A percentile compares a stretch with the other conserved stretches of the same genome.
Evolutionary conservation across 2,888 invertebrate genomes (phyloP).

Genomic region (Eupelmus urozonus): DNA sequence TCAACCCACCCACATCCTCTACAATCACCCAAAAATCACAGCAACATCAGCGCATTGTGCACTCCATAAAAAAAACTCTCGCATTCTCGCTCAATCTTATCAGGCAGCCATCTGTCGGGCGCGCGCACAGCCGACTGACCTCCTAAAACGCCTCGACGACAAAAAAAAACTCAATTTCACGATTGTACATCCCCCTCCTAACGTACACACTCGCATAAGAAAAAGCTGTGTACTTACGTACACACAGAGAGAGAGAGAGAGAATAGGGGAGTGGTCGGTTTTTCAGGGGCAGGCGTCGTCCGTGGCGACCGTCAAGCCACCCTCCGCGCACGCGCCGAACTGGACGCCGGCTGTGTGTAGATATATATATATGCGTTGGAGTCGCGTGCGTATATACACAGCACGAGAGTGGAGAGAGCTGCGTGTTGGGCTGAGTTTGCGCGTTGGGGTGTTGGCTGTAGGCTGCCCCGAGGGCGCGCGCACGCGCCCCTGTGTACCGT

Average conservation of each 20-base stretch:
- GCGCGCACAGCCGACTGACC: slow-evolving; percentile 44
- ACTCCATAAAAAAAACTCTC: slow-evolving; percentile 9
- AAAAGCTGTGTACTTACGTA: neutral
- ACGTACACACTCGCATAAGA: neutral
- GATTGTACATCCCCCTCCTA: neutral
- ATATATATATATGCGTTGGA: neutral
- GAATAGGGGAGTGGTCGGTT: slow-evolving; percentile 20
- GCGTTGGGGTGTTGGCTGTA: neutral
- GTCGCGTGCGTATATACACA: neutral
- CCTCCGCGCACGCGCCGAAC: neutral
- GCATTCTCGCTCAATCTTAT: slow-evolving; percentile 47
- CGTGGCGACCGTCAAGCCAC: neutral
- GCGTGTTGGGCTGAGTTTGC: neutral
- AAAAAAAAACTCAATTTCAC: slow-evolving; percentile 21
- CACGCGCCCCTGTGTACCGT: neutral
- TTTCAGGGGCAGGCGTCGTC: slow-evolving; percentile 10
- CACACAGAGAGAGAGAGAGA: neutral
- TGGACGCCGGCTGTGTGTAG: neutral
- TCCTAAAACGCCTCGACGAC: slow-evolving; percentile 13
- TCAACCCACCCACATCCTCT: too few relatives aligned
- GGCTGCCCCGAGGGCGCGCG: slow-evolving; percentile 5
- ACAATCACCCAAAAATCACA: slow-evolving; percentile 10
- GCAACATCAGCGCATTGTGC: neutral
- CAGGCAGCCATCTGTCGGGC: slow-evolving; percentile 49
- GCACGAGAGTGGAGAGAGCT: neutral